These are phyloP conservation scores for Sinodicranocentrus sp. DNA, from an alignment of 2,888 invertebrate genomes.

Conservation along the genomic window DNA sequence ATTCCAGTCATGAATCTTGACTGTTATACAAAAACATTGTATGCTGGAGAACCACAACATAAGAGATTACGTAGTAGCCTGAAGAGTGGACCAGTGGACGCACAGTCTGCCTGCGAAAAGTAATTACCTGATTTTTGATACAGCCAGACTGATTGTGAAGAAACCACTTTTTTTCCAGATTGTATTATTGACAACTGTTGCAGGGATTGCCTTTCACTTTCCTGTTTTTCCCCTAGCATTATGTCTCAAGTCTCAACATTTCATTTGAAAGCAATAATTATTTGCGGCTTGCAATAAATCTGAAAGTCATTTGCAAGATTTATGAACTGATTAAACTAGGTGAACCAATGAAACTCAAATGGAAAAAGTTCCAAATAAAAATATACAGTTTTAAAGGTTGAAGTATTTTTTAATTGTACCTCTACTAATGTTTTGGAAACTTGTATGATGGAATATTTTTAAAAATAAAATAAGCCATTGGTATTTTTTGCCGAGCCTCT, in stretches of 20 bases:
- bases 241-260: not conserved
- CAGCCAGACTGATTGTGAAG: not conserved
- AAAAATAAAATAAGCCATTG: too few relatives aligned
- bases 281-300: slow-evolving; percentile 19
- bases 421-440: too few relatives aligned
- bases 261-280: not conserved
- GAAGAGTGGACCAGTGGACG: slow-evolving; percentile 11
- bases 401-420: too few relatives aligned
- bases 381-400: not conserved
- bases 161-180: slow-evolving; percentile 19
- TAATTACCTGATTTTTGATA: slow-evolving; percentile 3
- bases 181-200: slow-evolving; percentile 32
- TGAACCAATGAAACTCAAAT: not conserved
- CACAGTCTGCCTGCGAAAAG: slow-evolving; percentile 30
- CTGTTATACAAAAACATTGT: too few relatives aligned
- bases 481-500: too few relatives aligned
- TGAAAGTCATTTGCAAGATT: not conserved
- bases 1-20: too few relatives aligned
- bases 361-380: not conserved
- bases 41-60: not conserved
- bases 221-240: slow-evolving; percentile 4
- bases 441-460: too few relatives aligned
- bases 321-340: slow-evolving; percentile 10
- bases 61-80: not conserved
- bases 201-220: slow-evolving; percentile 9